phyloP scores from a whole-genome alignment of 2,888 invertebrate genomes.

The Arrhopalites spinosus region DNA sequence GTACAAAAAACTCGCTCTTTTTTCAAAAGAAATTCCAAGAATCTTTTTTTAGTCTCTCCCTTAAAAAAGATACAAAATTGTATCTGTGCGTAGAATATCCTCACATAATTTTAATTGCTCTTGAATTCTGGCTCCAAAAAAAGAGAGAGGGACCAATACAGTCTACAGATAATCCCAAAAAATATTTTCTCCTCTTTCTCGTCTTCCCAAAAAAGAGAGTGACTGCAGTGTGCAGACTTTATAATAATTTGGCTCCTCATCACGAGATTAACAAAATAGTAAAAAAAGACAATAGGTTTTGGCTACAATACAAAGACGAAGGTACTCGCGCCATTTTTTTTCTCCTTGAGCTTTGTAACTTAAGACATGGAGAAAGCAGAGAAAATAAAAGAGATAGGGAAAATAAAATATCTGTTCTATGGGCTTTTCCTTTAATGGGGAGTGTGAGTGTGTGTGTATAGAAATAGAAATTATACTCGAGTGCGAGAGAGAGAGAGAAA shows the following conservation, averaged over 20 bases:
- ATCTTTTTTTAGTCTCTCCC: background rate
- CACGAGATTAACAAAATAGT: conserved; percentile 12
- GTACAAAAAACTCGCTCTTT: background rate
- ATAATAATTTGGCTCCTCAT: background rate
- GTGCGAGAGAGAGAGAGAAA: background rate
- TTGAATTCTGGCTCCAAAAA: no score
- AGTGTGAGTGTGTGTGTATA: background rate
- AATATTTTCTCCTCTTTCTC: no score
- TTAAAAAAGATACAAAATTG: no score
- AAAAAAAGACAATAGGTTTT: conserved; percentile 17
- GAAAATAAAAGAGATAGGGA: background rate
- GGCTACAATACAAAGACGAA: conserved; percentile 21
- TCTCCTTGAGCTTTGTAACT: no score
- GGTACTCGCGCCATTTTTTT: background rate
- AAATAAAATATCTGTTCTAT: background rate
- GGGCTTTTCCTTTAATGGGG: background rate
- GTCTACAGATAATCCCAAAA: no score
- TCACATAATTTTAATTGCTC: no score
- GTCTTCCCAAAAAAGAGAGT: background rate
- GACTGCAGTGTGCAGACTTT: background rate
- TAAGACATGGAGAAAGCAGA: no score
- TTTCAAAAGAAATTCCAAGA: background rate
- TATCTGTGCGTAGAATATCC: no score
- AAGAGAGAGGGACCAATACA: no score
- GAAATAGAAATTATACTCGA: no score